Conservation (phyloP, 2,797 vertebrate genomes). For the Hozukius guyotensis region DNA sequence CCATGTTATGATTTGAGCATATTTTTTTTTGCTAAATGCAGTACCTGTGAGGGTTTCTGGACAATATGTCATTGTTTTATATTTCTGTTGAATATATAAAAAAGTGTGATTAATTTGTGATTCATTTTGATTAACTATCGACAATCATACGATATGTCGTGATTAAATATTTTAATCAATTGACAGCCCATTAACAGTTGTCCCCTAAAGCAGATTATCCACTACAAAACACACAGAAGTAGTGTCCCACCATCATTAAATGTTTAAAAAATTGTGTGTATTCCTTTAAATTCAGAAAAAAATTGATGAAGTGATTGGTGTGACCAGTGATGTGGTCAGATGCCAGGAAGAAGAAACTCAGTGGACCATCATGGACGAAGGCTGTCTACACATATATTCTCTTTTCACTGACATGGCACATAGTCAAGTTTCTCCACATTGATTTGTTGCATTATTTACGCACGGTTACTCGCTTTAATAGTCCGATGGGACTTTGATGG, state of each 20-base stretch:
- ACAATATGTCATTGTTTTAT: too few species aligned
- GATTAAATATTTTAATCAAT: too few species aligned
- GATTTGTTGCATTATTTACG: slow-evolving; percentile 78
- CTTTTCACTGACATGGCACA: slow-evolving; percentile 55
- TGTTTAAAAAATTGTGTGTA: background rate
- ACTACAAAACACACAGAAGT: background rate
- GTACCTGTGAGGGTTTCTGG: too few species aligned
- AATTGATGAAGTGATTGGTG: background rate
- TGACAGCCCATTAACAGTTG: too few species aligned
- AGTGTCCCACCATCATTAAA: background rate
- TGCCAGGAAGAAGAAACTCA: background rate
- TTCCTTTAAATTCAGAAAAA: background rate
- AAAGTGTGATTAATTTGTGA: too few species aligned
- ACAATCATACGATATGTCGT: too few species aligned
- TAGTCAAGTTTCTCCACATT: slow-evolving; percentile 64
- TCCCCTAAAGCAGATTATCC: background rate
- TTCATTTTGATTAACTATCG: too few species aligned
- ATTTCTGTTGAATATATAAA: too few species aligned
- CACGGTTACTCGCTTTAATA: slow-evolving; percentile 39
- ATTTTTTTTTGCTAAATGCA: too few species aligned
- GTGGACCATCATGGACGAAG: slow-evolving; percentile 36
- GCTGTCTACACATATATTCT: slow-evolving; percentile 9
- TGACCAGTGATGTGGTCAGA: background rate
- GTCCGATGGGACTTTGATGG: slow-evolving; percentile 51
- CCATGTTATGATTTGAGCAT: too few species aligned